phyloP scores from a whole-genome alignment of 2,113 vertebrate genomes.

The Neogale vison region DNA sequence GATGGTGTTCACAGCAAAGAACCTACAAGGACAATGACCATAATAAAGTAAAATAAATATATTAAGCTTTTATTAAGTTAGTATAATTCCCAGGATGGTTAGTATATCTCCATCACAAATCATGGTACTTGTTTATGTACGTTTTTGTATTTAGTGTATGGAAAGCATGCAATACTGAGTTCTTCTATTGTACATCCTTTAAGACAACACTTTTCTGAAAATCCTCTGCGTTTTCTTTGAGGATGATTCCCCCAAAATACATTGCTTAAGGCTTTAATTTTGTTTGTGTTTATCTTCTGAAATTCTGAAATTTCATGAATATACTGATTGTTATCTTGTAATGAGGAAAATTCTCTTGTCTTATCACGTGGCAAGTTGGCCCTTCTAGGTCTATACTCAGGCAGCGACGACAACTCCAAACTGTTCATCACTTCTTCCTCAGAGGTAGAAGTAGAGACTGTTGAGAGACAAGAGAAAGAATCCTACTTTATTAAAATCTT shows the following conservation, averaged over 20 bases:
- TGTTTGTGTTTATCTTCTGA: conserved; percentile 54
- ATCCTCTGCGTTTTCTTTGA: conserved; percentile 72
- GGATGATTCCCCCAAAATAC: conserved; percentile 63
- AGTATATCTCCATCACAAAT: conserved; percentile 35
- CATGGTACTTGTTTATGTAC: not conserved
- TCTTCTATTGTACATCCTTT: conserved; percentile 69
- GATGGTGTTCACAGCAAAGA: not conserved
- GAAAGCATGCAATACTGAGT: conserved; percentile 67
- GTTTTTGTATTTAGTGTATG: conserved; percentile 55
- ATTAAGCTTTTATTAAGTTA: conserved; percentile 69
- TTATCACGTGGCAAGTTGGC: not conserved
- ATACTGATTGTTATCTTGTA: not conserved
- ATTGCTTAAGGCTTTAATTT: conserved; percentile 43
- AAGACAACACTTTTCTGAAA: conserved; percentile 73
- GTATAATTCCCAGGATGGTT: conserved; percentile 33
- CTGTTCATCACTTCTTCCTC: not conserved
- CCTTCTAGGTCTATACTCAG: conserved; percentile 7
- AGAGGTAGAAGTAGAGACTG: conserved; percentile 55
- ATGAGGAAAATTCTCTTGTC: not conserved
- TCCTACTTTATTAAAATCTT: conserved; percentile 35
- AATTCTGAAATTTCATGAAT: not conserved
- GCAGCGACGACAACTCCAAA: not conserved
- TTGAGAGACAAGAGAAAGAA: conserved; percentile 35
- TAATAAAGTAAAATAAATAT: conserved; percentile 23
- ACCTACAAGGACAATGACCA: conserved; percentile 17